These are phyloP conservation scores for Achroia grisella DNA, from an alignment of 1,140 invertebrate species.

Conservation along the genomic window DNA sequence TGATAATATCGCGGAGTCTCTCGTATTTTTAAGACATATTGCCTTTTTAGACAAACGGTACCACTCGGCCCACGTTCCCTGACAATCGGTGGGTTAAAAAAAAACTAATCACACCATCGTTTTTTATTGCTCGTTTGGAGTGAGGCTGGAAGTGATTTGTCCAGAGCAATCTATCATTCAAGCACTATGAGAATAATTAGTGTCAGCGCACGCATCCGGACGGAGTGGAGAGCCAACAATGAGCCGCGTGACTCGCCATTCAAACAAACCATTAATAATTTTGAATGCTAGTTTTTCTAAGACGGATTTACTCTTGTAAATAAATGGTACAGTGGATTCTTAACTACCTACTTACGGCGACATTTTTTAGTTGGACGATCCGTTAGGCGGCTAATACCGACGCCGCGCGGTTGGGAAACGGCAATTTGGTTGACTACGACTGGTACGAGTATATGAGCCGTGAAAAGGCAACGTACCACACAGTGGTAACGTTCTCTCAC, in stretches of 20 bases:
- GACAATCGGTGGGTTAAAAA: conserved; percentile 43
- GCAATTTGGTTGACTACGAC: conserved; percentile 1
- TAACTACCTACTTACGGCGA: conserved; percentile 64
- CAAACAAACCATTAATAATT: conserved; percentile 70
- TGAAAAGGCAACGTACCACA: no score
- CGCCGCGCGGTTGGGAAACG: conserved; percentile 14
- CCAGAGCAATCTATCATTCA: conserved; percentile 66
- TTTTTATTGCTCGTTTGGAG: conserved; percentile 50
- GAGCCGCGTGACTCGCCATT: conserved; percentile 52
- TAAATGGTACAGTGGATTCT: conserved; percentile 60
- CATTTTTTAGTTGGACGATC: conserved; percentile 38
- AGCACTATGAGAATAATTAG: conserved; percentile 67
- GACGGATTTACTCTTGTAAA: conserved; percentile 59
- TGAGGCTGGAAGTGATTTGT: conserved; percentile 61
- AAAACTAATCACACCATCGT: conserved; percentile 45
- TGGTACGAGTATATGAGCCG: no score
- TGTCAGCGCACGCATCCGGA: conserved; percentile 62
- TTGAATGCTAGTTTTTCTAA: conserved; percentile 61
- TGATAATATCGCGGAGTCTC: conserved; percentile 39
- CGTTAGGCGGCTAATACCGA: conserved; percentile 27
- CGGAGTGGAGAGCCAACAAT: conserved; percentile 52
- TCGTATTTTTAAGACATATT: conserved; percentile 37
- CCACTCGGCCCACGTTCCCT: conserved; percentile 36
- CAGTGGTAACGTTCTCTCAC: no score
- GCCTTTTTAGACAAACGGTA: conserved; percentile 43